Base-by-base conservation (phyloP, 1,140 invertebrate species). In the Dendrolimus punctatus region DNA sequence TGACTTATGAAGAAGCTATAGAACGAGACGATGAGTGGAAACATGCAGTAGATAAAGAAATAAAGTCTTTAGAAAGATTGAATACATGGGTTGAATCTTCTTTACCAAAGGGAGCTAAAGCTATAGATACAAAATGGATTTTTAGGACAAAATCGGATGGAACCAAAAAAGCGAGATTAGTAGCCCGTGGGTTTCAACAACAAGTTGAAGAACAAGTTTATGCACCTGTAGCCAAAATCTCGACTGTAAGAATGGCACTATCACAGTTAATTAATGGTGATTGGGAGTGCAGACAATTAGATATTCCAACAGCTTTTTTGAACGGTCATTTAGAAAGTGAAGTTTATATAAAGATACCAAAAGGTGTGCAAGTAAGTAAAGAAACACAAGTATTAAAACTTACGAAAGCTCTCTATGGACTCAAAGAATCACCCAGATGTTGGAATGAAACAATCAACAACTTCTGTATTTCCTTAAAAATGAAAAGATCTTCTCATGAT, bases 101-200 rank as follows among this genome's bases (percentile, higher is more conserved):
- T 3, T 55, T 58, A 57, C 58, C 57, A 38, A 23, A 51, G 36
- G 47, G 23, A n/a, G 46, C 51, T 7, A 60, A 66, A 40, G 46
- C 55, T 10, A 58, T 63, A 53, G 58, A 60, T 10, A 59, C 55
- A n/a, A 63, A 63, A 52, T 66, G 64, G 64, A 44, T 66, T 8
- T 64, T 67, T 55, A 67, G 49, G 43, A 55, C 39, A 36, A 67
- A 67, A 40, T 7, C 53, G 7, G 44, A 61, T 51, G 53, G 53
- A 38, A 53, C 10, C 37, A 67, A 61, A 39, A 64, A 64, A 40
- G 61, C 59, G 39, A 55, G 57, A 50, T 41, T 62, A 37, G 66
- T 62, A 36, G 62, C 38, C 39, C 39, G 49, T 42, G 49, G 49
- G 6, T 50, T 50, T 36, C 49, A 50, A 42, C 39, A 47, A 47